Conservation (phyloP, 2,797 vertebrate genomes). For the Arrhamphus sclerolepis region DNA sequence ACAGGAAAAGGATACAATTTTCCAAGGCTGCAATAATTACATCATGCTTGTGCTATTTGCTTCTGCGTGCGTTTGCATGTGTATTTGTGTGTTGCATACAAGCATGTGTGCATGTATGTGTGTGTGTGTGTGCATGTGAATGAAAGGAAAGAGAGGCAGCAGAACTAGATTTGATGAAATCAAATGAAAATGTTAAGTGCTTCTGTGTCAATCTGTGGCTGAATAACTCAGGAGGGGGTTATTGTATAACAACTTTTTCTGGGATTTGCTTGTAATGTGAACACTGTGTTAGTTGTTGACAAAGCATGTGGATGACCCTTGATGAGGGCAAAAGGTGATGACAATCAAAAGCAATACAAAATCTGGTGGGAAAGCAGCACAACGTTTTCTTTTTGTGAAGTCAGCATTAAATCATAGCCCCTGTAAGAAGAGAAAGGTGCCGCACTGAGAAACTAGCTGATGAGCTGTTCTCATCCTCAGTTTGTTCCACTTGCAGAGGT, state of each 20-base stretch:
- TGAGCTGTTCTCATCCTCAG: constrained; percentile 52
- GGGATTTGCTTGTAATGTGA: constrained; percentile 11
- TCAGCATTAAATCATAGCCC: constrained; percentile 33
- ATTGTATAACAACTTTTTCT: constrained; percentile 22
- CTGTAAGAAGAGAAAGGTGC: constrained; percentile 43
- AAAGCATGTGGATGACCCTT: constrained; percentile 16
- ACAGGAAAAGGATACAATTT: constrained; percentile 66
- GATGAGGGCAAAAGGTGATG: constrained; percentile 14
- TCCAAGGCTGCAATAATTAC: constrained; percentile 71
- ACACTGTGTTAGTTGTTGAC: constrained; percentile 32
- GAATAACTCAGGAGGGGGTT: constrained; percentile 24
- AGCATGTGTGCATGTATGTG: neutral
- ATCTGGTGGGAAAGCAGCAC: constrained; percentile 27
- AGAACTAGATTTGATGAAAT: constrained; percentile 61
- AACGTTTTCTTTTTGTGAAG: constrained; percentile 22
- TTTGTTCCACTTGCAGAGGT: constrained; percentile 42
- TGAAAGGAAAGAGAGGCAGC: constrained; percentile 29
- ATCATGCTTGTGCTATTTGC: constrained; percentile 69
- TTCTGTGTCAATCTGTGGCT: constrained; percentile 39
- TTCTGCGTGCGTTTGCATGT: constrained; percentile 34
- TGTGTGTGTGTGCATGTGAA: neutral
- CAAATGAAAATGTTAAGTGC: constrained; percentile 55
- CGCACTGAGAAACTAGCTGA: constrained; percentile 50
- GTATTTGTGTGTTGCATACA: constrained; percentile 7
- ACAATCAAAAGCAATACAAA: constrained; percentile 30